These are phyloP conservation scores for Periophthalmus magnuspinnatus DNA, from an alignment of 2,797 vertebrate species.

Conservation along the genomic window DNA sequence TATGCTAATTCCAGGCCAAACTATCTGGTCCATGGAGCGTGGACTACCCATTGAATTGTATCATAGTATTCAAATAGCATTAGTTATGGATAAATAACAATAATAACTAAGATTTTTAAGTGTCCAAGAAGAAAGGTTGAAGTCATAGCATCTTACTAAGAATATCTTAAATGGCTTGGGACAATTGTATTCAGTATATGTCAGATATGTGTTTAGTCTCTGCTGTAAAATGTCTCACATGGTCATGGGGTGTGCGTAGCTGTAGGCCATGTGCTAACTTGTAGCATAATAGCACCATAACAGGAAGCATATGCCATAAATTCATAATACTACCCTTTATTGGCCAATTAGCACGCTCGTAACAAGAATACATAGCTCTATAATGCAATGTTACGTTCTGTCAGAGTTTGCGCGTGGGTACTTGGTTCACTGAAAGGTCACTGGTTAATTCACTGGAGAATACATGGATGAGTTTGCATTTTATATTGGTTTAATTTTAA, in stretches of 20 bases:
- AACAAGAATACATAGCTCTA: background rate
- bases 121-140: no score
- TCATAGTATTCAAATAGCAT: no score
- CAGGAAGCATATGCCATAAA: constrained; percentile 7
- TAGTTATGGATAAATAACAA: no score
- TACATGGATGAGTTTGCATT: background rate
- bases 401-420: background rate
- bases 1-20: no score
- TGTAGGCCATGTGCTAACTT: constrained; percentile 1
- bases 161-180: background rate
- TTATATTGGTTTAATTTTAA: background rate
- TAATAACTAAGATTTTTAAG: no score
- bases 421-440: background rate
- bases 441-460: background rate
- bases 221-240: no score
- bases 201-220: background rate
- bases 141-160: no score
- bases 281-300: background rate
- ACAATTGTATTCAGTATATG: background rate
- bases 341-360: background rate
- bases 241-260: background rate
- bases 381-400: background rate
- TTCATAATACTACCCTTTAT: background rate
- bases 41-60: no score
- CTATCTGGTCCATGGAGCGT: no score